Percentiles rank a stretch among this genome's conserved stretches.
Conservation (phyloP, 2,888 invertebrate species). For the Temnothorax unifasciatus region DNA sequence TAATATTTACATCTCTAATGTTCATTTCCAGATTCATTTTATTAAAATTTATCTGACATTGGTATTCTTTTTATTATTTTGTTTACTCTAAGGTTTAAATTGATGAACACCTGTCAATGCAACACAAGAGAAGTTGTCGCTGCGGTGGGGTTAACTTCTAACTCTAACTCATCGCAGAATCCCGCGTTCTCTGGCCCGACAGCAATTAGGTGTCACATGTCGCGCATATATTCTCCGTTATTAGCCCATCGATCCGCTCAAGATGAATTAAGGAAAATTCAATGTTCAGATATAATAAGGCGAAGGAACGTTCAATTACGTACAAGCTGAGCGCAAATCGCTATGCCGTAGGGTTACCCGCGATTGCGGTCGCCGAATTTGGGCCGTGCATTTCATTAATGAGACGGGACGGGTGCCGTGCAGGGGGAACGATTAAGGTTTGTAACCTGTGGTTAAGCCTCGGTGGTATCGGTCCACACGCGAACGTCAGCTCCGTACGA, state of each 20-base stretch:
- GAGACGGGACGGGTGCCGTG: slow-evolving; percentile 37
- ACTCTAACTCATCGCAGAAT: background rate
- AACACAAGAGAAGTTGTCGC: background rate
- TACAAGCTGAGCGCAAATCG: slow-evolving; percentile 19
- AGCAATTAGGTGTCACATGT: slow-evolving; percentile 19
- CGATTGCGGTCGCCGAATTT: slow-evolving; percentile 33
- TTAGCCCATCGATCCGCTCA: background rate
- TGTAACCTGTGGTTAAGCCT: slow-evolving; percentile 59
- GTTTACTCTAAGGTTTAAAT: background rate
- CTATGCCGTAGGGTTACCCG: background rate
- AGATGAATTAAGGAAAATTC: slow-evolving; percentile 23
- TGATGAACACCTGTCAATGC: background rate
- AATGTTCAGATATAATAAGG: background rate
- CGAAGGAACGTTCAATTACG: slow-evolving; percentile 20
- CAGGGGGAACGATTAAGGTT: slow-evolving; percentile 45
- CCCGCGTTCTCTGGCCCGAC: background rate
- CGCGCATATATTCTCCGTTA: slow-evolving; percentile 1
- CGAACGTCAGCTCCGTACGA: slow-evolving; percentile 19
- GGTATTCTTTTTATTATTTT: background rate
- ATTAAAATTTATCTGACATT: background rate
- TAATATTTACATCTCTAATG: background rate
- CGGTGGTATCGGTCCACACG: slow-evolving; percentile 23
- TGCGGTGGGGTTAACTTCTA: background rate
- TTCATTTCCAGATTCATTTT: background rate
- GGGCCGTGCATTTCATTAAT: slow-evolving; percentile 56